Conservation (phyloP, 53 echinoderm and acorn worm species). For the Holothuria leucospilota region DNA sequence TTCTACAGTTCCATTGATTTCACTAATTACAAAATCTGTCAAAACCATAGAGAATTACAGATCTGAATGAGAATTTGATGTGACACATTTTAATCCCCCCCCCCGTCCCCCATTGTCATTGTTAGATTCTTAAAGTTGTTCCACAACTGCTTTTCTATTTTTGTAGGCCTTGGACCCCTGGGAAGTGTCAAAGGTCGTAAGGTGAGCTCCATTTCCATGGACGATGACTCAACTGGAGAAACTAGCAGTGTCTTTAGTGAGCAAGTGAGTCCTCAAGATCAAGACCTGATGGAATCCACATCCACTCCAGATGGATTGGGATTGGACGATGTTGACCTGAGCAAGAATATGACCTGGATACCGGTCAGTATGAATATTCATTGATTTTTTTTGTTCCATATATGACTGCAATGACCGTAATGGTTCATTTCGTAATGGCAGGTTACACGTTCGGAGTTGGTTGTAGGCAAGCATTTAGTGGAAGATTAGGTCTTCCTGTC, state of each 20-base stretch:
- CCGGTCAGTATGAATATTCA: constrained; percentile 53
- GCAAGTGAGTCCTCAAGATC: constrained; percentile 93
- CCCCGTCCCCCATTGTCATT: no score
- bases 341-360: constrained; percentile 90
- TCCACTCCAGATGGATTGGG: constrained; percentile 88
- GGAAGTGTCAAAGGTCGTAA: constrained; percentile 92
- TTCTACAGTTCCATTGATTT: no score
- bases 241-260: constrained; percentile 98
- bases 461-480: no score
- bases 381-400: not conserved
- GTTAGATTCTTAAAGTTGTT: no score
- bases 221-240: constrained; percentile 94
- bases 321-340: constrained; percentile 90
- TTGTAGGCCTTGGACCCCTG: constrained; percentile 73
- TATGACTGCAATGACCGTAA: no score
- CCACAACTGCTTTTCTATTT: not conserved
- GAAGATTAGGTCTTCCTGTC: no score
- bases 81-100: no score
- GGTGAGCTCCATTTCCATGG: constrained; percentile 89
- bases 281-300: constrained; percentile 75
- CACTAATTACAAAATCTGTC: no score
- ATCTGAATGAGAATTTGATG: no score
- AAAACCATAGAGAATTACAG: no score
- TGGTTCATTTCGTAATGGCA: no score
- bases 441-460: no score